Base-by-base conservation (phyloP, 2,113 vertebrate species). In the Trachemys scripta region DNA sequence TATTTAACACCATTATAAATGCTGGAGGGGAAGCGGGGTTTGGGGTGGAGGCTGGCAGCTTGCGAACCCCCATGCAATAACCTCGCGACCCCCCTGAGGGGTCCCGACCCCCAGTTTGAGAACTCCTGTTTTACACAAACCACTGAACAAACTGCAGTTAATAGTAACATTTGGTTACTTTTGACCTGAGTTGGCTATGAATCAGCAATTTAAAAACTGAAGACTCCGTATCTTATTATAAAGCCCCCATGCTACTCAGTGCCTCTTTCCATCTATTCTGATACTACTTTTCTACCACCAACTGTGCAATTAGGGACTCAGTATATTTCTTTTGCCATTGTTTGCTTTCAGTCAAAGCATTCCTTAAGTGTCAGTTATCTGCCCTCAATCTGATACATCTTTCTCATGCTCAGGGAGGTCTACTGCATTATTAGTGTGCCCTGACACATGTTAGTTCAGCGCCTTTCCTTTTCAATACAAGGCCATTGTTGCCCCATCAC, bases 401-500 rank as follows among this genome's bases (percentile, higher is more conserved):
- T 42, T 22, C 5, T 75, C 72, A 25, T 9, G 45, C 14, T 45
- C 12, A 76, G 24, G 13, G 79, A 50, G 5, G 35, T 87, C 82
- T 5, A 22, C 2, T 80, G 8, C 54, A 2, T 4, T 93, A 16
- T 42, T 20, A 38, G 8, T 2, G 51, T 10, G 9, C 8, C 20
- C 14, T 49, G 8, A 90, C 92, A 47, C 56, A 38, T 13, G 1
- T 9, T 56, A 57, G 5, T 1, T 13, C 5, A 78, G 16, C 1
- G 22, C 1, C n/a, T 92, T 72, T 53, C 6, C 16, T 76, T 81
- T 31, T 19, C 13, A 65, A 7, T 4, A 1, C 0, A 10, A n/a
- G 72, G 2, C 1, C 59, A 54, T 53, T 35, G 8, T 35, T 78
- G 10, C 1, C 11, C 35, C 51, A 24, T 72, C 16, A 1, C 0